Evolutionary conservation across 2,797 vertebrate genomes (phyloP), one percentile per base, ranked within the genome.

Genomic region (Sarcophilus harrisii): DNA sequence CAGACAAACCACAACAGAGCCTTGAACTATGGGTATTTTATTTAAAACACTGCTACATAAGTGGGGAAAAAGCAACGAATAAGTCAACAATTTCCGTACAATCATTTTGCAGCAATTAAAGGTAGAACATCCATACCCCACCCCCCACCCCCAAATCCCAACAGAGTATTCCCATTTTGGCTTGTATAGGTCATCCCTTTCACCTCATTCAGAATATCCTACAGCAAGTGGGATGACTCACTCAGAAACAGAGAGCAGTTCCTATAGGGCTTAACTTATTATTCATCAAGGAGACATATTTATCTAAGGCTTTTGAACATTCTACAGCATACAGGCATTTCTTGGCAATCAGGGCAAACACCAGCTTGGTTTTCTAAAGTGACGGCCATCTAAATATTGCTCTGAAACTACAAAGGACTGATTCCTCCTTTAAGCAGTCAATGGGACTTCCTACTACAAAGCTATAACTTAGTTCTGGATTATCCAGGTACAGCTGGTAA

Each of bases 241-340:
- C 29, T 97, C 90, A 45, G 28, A 58, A 91, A 38, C 24, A 24
- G 45, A 92, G 2, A 54, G 59, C 95, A 32, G 16, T 93, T 95
- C 29, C 38, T 92, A 92, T 90, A 45, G 18, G 57, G 13, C 27
- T 29, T 21, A 49, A 0, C 11, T 91, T 95, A 93, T 95, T 92
- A 92, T n/a, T 94, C 96, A 89, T 45, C 58, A 94, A 90, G 90
- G 60, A 96, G 81, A 96, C 57, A 95, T 60, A 62, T 55, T 95
- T 30, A 28, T n/a, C 59, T 38, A 94, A 93, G 92, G 87, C 73
- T 93, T 98, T 95, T 94, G 58, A 95, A 93, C 38, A 95, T 94
- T 12, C n/a, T 8, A 59, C 28, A 92, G 55, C 94, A 66, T 55
- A 95, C 38, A 93, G 93, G 94, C 87, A 81, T 96, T 97, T 96